Evolutionary conservation across 2,888 invertebrate genomes (phyloP).

Genomic region (Metellina segmentata): DNA sequence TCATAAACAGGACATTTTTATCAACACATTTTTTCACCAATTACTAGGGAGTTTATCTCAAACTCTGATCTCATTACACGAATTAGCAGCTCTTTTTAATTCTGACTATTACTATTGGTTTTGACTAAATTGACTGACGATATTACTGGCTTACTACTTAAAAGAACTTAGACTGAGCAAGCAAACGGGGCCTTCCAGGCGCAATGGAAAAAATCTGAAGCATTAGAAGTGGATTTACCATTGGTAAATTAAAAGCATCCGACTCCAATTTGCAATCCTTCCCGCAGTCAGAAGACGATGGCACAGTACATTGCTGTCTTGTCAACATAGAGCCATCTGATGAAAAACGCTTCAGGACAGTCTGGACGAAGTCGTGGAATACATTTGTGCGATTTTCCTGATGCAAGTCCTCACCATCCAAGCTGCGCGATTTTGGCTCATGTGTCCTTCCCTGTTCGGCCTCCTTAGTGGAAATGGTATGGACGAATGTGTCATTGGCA

Average conservation of each 20-base stretch:
- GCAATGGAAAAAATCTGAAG: too few species aligned
- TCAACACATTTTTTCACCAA: too few species aligned
- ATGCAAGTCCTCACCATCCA: slow-evolving; percentile 15
- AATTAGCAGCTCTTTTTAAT: too few species aligned
- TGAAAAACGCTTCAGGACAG: slow-evolving; percentile 86
- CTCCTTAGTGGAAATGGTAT: not conserved
- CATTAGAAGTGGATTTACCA: not conserved
- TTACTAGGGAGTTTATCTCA: too few species aligned
- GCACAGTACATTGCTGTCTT: not conserved
- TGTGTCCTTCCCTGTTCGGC: not conserved
- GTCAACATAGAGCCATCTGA: not conserved
- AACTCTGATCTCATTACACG: too few species aligned
- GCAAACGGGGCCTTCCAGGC: too few species aligned
- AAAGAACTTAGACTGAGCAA: too few species aligned
- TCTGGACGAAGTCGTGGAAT: slow-evolving; percentile 94
- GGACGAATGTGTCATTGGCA: slow-evolving; percentile 9
- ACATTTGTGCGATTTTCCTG: slow-evolving; percentile 89
- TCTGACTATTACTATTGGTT: too few species aligned
- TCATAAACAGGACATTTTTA: too few species aligned
- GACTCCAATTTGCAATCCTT: slow-evolving; percentile 4
- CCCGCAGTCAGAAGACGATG: not conserved
- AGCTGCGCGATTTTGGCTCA: slow-evolving; percentile 6
- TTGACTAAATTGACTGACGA: too few species aligned
- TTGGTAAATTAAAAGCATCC: not conserved
- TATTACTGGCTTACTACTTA: too few species aligned